These are phyloP conservation scores for Chloroclysta siterata DNA, from an alignment of 2,888 invertebrate genomes.

Conservation along the genomic window DNA sequence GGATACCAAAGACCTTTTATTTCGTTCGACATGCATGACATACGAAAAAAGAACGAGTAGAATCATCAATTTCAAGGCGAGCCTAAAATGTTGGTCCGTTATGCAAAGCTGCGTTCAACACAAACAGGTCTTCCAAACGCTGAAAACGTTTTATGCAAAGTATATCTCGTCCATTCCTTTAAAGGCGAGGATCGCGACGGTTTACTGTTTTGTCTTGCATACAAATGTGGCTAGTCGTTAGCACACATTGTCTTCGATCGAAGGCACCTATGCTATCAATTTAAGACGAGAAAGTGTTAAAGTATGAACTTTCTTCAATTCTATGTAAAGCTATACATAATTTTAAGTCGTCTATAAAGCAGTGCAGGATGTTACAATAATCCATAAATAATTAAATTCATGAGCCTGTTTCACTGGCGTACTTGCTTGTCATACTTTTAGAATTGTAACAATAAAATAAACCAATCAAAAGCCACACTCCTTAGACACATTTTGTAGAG, in stretches of 20 bases:
- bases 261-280: constrained; percentile 1
- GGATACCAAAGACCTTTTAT: constrained; percentile 11
- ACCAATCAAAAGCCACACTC: too few relatives aligned
- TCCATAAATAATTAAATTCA: too few relatives aligned
- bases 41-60: constrained; percentile 36
- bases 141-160: constrained; percentile 66
- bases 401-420: too few relatives aligned
- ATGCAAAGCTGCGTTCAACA: constrained; percentile 57
- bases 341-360: too few relatives aligned
- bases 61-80: constrained; percentile 51
- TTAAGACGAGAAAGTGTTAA: background rate
- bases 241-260: constrained; percentile 43
- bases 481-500: constrained; percentile 45
- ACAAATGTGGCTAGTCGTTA: constrained; percentile 52
- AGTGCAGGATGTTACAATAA: too few relatives aligned
- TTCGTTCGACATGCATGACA: constrained; percentile 5
- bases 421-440: too few relatives aligned
- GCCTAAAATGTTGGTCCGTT: constrained; percentile 59
- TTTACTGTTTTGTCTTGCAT: constrained; percentile 58
- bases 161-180: constrained; percentile 57
- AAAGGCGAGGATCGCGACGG: constrained; percentile 51
- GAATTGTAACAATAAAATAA: too few relatives aligned
- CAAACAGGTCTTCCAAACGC: constrained; percentile 54
- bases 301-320: too few relatives aligned
- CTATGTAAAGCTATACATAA: too few relatives aligned